Percentiles rank a stretch among this genome's conserved stretches.
Conservation (phyloP, 2,113 vertebrate genomes). For the Chaenogobius annularis region DNA sequence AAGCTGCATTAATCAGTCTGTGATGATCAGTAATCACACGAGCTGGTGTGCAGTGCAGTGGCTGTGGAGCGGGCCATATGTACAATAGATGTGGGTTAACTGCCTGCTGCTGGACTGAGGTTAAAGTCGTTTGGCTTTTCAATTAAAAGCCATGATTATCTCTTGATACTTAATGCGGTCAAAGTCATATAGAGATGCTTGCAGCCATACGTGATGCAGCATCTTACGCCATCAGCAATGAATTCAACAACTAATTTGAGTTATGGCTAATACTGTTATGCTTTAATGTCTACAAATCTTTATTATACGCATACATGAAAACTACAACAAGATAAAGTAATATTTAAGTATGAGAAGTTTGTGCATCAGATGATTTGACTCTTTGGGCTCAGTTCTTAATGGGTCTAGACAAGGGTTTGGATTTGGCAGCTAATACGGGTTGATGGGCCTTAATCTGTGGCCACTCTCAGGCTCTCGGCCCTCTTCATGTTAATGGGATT, state of each 20-base stretch:
- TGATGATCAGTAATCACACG: slow-evolving; percentile 55
- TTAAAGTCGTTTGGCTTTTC: slow-evolving; percentile 35
- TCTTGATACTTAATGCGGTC: slow-evolving; percentile 56
- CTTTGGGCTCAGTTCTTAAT: slow-evolving; percentile 57
- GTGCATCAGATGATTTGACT: slow-evolving; percentile 61
- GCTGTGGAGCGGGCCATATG: slow-evolving; percentile 53
- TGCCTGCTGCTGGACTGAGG: slow-evolving; percentile 38
- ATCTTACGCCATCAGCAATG: background rate
- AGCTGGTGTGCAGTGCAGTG: slow-evolving; percentile 28
- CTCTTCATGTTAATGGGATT: slow-evolving; percentile 80
- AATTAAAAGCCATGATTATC: slow-evolving; percentile 68
- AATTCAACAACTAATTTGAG: background rate
- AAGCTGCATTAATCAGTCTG: slow-evolving; percentile 58
- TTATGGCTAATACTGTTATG: background rate
- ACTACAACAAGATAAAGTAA: too few relatives aligned
- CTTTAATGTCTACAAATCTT: too few relatives aligned
- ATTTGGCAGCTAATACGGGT: slow-evolving; percentile 70
- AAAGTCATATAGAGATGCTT: background rate
- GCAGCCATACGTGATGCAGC: too few relatives aligned
- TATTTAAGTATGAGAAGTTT: background rate
- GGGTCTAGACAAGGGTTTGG: slow-evolving; percentile 72
- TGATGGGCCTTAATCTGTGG: slow-evolving; percentile 72
- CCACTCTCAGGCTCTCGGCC: slow-evolving; percentile 60
- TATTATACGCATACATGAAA: too few relatives aligned
- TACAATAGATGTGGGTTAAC: slow-evolving; percentile 31